Evolutionary conservation across 2,888 invertebrate species (phyloP), one percentile per base, ranked within the genome.

Genomic region (Chromoteleia sp.): DNA sequence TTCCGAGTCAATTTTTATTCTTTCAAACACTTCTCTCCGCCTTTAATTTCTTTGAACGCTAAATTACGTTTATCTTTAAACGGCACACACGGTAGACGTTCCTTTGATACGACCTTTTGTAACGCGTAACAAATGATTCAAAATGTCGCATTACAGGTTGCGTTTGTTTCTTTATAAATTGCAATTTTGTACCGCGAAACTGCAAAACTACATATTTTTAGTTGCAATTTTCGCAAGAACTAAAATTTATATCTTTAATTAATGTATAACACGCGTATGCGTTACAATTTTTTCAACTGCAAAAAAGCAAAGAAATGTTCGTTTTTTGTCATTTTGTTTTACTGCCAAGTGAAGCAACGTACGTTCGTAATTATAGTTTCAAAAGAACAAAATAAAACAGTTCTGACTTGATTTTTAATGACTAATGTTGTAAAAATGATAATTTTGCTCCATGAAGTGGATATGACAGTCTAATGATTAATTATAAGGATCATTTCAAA

Each of bases 321-420:
- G 14, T n/a, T 39, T 30, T 25, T 36, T 14, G n/a, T 2, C 4
- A 33, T 50, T 65, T 50, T 36, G 6, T 50, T 65, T 65, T 50
- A 65, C 12, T 65, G 21, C 36, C 10, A 7, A 14, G 39, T 45
- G 63, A 65, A 33, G 63, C 19, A 65, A 65, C 21, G 48, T 14
- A 30, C 12, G 30, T 17, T 4, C 36, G 12, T 50, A 65, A 65
- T 65, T 65, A 50, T 25, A 25, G 21, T 36, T 21, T 65, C 30
- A 30, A 1, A 19, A 29, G 36, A 39, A 17, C 29, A 43, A 17
- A 43, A 56, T 45, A 43, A 56, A 68, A 48, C n/a, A 17, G 21
- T 29, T 68, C 19, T 30, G 3, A 25, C 15, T 41, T 2, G 3
- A 15, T 8, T n/a, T 41, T 65, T 50, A 65, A 65, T 15, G 50